Base-by-base conservation (phyloP, 2,888 invertebrate species). In the Athrips mouffetella region DNA sequence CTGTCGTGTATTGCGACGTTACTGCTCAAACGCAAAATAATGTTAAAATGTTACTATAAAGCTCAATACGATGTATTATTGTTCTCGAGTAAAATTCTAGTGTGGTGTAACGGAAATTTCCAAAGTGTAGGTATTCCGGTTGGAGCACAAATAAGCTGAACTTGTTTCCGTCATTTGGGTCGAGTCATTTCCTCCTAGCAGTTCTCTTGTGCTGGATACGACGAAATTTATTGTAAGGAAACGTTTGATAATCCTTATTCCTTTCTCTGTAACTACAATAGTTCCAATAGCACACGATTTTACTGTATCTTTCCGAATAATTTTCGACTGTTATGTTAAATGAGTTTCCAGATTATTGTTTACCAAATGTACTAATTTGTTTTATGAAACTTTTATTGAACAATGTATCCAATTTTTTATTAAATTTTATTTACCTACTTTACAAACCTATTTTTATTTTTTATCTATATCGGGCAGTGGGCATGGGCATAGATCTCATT, bases 81-180 rank as follows among this genome's bases (percentile, higher is more conserved):
- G 40, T 25, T 25, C 11, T 10, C n/a, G 10, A 45, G 31, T 45
- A 46, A 55, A 50, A 58, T 54, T 48, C 53, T 49, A 45, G 44
- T 48, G 47, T 55, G 59, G 58, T 63, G 63, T 55, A 29, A 63
- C 65, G 67, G 63, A 66, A 63, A 65, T 59, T 58, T 61, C 52
- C 63, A 58, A 58, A 68, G 65, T 65, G 67, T 62, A 62, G 54
- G 66, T 62, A 66, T 74, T 37, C 74, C 73, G 75, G 67, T 59
- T 57, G 59, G 63, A 60, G 65, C 59, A 66, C 68, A 70, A 76
- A 74, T 75, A 73, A 69, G 71, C 72, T 72, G 65, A 67, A 68
- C 66, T 65, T 64, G 70, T 67, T 74, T 76, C 75, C 73, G 73
- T 73, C 71, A 72, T 74, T 70, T 67, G 65, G 65, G 70, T 66